Conservation (phyloP, 1,140 invertebrate species). For the Nilaparvata lugens region DNA sequence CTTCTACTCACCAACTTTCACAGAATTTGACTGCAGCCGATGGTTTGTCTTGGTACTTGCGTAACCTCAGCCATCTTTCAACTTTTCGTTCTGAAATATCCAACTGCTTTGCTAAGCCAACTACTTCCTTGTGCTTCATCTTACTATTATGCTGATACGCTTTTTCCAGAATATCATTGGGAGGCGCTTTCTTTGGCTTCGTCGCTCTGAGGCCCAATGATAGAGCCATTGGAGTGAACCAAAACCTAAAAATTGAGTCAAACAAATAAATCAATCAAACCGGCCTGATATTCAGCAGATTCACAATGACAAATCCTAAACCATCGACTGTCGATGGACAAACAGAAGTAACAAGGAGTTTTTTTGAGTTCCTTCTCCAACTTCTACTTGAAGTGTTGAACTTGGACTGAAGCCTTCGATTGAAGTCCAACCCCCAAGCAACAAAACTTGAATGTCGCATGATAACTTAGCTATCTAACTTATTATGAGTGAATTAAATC, state of each 20-base stretch:
- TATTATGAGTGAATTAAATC: too few relatives aligned
- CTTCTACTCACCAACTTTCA: conserved; percentile 56
- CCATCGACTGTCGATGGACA: too few relatives aligned
- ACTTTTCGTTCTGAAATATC: conserved; percentile 82
- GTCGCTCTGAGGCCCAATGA: conserved; percentile 67
- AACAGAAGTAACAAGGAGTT: too few relatives aligned
- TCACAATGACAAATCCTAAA: neutral
- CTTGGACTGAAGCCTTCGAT: too few relatives aligned
- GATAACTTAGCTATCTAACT: too few relatives aligned
- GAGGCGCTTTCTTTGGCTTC: conserved; percentile 58
- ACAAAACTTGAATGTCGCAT: too few relatives aligned
- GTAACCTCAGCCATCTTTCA: conserved; percentile 78
- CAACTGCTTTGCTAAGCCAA: conserved; percentile 71
- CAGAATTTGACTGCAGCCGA: conserved; percentile 86
- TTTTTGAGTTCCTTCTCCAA: too few relatives aligned
- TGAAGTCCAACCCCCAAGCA: too few relatives aligned
- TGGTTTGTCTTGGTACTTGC: conserved; percentile 73
- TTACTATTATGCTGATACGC: conserved; percentile 54
- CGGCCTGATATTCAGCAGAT: neutral
- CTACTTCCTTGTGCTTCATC: conserved; percentile 66
- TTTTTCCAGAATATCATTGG: conserved; percentile 60
- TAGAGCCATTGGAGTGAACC: conserved; percentile 64
- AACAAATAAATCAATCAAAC: neutral
- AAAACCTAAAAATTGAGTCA: conserved; percentile 49
- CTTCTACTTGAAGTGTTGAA: too few relatives aligned